Percentiles rank a stretch among this genome's conserved stretches.
Evolutionary conservation across 1,140 invertebrate species (phyloP).

Genomic region (Pseudomyrmex cubaensis): DNA sequence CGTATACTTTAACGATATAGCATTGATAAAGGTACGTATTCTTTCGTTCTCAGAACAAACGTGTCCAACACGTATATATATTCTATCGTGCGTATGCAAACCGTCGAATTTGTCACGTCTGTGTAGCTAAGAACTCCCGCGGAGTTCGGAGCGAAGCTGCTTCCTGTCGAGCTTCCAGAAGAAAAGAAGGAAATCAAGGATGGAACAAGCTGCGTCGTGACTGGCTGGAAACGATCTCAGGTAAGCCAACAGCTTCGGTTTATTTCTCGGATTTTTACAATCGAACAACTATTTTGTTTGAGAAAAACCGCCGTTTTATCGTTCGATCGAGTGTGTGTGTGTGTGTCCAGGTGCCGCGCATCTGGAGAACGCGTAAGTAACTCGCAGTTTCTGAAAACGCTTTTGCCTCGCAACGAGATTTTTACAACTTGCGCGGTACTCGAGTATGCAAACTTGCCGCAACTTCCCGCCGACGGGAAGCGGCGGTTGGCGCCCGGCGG

Average conservation of each 20-base stretch:
- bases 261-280: conserved; percentile 9
- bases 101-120: conserved; percentile 22
- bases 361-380: conserved; percentile 14
- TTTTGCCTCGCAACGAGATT: conserved; percentile 13
- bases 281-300: neutral
- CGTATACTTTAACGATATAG: conserved; percentile 84
- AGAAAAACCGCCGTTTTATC: conserved; percentile 13
- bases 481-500: conserved; percentile 3
- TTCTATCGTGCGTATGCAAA: neutral
- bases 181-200: conserved; percentile 58
- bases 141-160: conserved; percentile 73
- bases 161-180: conserved; percentile 74
- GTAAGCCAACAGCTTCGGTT: conserved; percentile 51
- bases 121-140: conserved; percentile 68
- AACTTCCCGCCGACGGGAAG: neutral
- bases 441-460: conserved; percentile 44
- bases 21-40: conserved; percentile 81
- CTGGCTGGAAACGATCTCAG: conserved; percentile 85
- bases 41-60: conserved; percentile 16
- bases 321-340: neutral
- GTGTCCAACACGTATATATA: neutral
- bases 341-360: conserved; percentile 11
- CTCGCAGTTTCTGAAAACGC: neutral
- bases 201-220: conserved; percentile 80
- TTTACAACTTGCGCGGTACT: conserved; percentile 28